Evolutionary conservation across 2,113 vertebrate genomes (phyloP).

Genomic region (Tringa solitaria): DNA sequence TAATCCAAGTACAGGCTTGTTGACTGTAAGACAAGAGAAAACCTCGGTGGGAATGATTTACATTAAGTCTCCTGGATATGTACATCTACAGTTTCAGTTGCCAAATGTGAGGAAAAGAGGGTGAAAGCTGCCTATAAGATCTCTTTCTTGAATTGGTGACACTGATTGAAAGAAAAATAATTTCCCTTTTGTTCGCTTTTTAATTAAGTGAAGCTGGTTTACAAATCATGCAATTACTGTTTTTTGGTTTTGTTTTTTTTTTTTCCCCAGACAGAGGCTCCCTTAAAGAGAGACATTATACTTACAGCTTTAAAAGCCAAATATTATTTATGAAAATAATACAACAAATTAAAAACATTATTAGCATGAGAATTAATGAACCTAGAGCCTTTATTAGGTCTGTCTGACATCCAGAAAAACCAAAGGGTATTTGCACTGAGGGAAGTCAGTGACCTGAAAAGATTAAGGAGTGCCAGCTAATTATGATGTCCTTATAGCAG

Average conservation of each 20-base stretch:
- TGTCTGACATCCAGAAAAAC: constrained; percentile 15
- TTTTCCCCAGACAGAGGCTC: not conserved
- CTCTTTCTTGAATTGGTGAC: not conserved
- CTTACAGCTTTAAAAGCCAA: not conserved
- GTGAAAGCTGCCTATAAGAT: not conserved
- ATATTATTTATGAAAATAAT: constrained; percentile 4
- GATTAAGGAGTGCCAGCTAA: not conserved
- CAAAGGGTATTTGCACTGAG: not conserved
- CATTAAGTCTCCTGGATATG: not conserved
- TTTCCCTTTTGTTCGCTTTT: not conserved
- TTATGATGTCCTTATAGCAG: not conserved
- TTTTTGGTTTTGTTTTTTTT: not conserved
- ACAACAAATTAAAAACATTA: constrained; percentile 23
- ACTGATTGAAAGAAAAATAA: not conserved
- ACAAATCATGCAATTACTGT: not conserved
- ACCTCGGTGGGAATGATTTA: not conserved
- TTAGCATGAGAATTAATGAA: constrained; percentile 30
- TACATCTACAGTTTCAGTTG: not conserved
- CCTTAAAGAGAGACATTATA: not conserved
- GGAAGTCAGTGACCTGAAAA: constrained; percentile 27
- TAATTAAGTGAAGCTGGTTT: not conserved
- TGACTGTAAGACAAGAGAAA: not conserved
- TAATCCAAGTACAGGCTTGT: not conserved
- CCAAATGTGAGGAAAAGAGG: not conserved
- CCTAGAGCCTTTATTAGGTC: not conserved